Percentiles rank a stretch among this genome's conserved stretches.
These are phyloP conservation scores for Ciconia maguari DNA, from an alignment of 2,113 vertebrate genomes.

Conservation along the genomic window DNA sequence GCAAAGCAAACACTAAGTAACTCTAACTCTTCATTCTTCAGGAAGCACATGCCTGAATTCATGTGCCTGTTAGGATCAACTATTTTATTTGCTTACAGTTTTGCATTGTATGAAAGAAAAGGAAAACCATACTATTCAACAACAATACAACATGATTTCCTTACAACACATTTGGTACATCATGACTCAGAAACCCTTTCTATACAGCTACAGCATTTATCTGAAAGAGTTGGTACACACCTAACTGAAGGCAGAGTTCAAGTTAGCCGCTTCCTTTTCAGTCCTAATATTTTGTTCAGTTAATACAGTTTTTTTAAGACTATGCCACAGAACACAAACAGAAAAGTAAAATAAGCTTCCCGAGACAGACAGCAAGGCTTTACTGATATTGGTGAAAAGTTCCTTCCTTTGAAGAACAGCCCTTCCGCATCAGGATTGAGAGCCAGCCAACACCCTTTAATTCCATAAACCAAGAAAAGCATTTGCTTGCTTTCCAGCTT, in stretches of 20 bases:
- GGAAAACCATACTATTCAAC: neutral
- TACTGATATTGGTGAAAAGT: neutral
- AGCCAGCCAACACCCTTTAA: neutral
- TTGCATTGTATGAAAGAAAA: neutral
- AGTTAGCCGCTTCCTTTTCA: neutral
- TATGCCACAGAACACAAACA: neutral
- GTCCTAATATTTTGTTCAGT: neutral
- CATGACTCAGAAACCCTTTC: neutral
- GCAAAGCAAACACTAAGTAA: neutral
- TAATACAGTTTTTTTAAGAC: neutral
- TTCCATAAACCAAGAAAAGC: neutral
- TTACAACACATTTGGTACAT: neutral
- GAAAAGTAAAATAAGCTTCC: neutral
- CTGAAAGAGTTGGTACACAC: neutral
- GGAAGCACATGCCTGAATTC: neutral
- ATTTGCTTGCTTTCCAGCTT: neutral
- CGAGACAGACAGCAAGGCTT: neutral
- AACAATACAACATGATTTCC: neutral
- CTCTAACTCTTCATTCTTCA: neutral
- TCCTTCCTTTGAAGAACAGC: neutral
- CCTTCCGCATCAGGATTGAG: neutral
- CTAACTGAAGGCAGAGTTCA: neutral
- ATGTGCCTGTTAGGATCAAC: neutral
- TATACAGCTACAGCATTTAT: neutral
- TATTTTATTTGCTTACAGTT: neutral